These are phyloP conservation scores for Rutpela maculata DNA, from an alignment of 2,888 invertebrate species.

Conservation along the genomic window DNA sequence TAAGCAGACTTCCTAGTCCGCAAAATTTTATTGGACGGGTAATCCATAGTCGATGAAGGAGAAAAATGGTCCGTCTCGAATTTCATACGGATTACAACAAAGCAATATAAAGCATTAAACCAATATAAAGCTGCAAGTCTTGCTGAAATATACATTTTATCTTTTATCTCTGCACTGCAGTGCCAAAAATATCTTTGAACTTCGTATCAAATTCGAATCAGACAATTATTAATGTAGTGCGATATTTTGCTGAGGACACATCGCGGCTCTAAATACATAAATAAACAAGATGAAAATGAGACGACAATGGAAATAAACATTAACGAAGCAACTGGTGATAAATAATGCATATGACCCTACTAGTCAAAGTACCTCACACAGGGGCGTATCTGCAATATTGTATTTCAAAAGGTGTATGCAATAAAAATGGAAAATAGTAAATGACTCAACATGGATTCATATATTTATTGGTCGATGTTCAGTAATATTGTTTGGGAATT, in stretches of 20 bases:
- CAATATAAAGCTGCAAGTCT: no score
- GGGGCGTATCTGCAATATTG: background rate
- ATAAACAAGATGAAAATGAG: conserved; percentile 56
- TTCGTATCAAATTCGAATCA: conserved; percentile 30
- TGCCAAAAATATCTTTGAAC: background rate
- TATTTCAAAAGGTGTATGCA: no score
- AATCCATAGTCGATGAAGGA: no score
- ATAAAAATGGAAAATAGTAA: no score
- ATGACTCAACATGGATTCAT: no score
- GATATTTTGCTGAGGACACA: conserved; percentile 12
- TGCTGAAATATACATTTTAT: background rate
- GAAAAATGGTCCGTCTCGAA: no score
- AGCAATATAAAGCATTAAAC: no score
- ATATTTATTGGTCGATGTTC: no score
- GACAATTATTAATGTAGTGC: conserved; percentile 30
- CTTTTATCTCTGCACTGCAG: background rate
- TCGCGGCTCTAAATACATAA: conserved; percentile 33
- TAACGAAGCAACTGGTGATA: conserved; percentile 47
- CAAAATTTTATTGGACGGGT: no score
- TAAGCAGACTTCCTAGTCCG: no score
- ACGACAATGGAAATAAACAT: conserved; percentile 52
- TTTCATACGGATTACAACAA: no score
- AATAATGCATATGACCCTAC: conserved; percentile 46
- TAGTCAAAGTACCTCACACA: conserved; percentile 2
- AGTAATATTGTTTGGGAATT: no score